Conservation (phyloP, 2,113 vertebrate species). For the Eurystomus gularis region DNA sequence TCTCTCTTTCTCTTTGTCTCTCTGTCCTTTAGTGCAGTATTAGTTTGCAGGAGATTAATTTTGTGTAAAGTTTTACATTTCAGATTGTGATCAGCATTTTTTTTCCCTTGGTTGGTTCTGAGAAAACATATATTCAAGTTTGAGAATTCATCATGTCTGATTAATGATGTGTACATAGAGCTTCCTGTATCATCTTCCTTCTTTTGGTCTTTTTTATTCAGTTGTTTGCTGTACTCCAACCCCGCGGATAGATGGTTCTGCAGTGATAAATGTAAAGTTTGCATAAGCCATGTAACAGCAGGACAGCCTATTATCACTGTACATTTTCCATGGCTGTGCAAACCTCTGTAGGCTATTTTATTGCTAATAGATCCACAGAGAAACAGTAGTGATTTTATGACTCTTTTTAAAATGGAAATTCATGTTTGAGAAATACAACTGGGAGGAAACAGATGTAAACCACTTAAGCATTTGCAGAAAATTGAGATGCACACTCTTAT, state of each 20-base stretch:
- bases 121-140: constrained; percentile 72
- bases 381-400: constrained; percentile 86
- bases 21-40: neutral
- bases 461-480: constrained; percentile 86
- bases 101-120: constrained; percentile 56
- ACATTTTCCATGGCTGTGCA: constrained; percentile 89
- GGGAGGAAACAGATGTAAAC: constrained; percentile 86
- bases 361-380: constrained; percentile 89
- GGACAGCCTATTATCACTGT: constrained; percentile 88
- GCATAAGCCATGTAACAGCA: constrained; percentile 88
- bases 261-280: constrained; percentile 88
- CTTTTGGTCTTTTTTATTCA: constrained; percentile 79
- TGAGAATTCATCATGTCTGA: constrained; percentile 81
- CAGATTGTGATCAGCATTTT: constrained; percentile 58
- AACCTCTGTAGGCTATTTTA: constrained; percentile 89
- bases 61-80: constrained; percentile 60
- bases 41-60: constrained; percentile 66
- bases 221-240: constrained; percentile 79
- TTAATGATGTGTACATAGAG: constrained; percentile 83
- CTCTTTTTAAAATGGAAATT: constrained; percentile 91
- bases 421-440: constrained; percentile 88
- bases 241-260: constrained; percentile 85
- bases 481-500: constrained; percentile 85
- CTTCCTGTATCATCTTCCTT: constrained; percentile 75
- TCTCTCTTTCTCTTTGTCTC: neutral